phyloP scores from a whole-genome alignment of 2,888 invertebrate species.

The Nemotelus nigrinus region DNA sequence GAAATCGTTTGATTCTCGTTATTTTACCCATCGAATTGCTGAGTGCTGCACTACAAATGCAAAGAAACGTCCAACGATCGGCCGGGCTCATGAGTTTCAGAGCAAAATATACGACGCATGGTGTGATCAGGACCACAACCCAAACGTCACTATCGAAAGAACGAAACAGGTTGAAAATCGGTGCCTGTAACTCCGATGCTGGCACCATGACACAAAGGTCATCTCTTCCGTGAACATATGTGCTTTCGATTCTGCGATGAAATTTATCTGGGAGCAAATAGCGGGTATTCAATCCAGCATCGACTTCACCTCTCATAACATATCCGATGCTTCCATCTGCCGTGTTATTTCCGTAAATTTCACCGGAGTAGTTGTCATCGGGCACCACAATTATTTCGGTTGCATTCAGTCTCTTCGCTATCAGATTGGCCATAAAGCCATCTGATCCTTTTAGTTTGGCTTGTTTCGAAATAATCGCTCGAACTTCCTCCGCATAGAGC shows the following conservation, averaged over 20 bases:
- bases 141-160: slow-evolving; percentile 59
- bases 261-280: slow-evolving; percentile 67
- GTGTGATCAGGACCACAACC: slow-evolving; percentile 54
- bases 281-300: slow-evolving; percentile 68
- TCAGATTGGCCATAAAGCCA: slow-evolving; percentile 63
- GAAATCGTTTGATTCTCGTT: slow-evolving; percentile 52
- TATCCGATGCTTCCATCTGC: slow-evolving; percentile 57
- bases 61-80: slow-evolving; percentile 55
- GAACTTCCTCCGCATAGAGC: slow-evolving; percentile 62
- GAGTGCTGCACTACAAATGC: slow-evolving; percentile 50
- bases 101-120: slow-evolving; percentile 55
- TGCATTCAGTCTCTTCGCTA: slow-evolving; percentile 65
- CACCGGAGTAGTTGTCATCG: slow-evolving; percentile 43
- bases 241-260: slow-evolving; percentile 67
- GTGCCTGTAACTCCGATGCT: slow-evolving; percentile 66
- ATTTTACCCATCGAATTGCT: slow-evolving; percentile 55
- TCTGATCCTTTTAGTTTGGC: slow-evolving; percentile 62
- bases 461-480: slow-evolving; percentile 59
- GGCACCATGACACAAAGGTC: slow-evolving; percentile 69
- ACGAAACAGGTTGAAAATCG: slow-evolving; percentile 65
- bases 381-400: slow-evolving; percentile 61
- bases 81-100: slow-evolving; percentile 51
- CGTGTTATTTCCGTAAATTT: slow-evolving; percentile 52
- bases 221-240: slow-evolving; percentile 68
- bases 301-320: slow-evolving; percentile 58